Evolutionary conservation across 1,140 invertebrate genomes (phyloP).

Genomic region (Zaprionus davidi): DNA sequence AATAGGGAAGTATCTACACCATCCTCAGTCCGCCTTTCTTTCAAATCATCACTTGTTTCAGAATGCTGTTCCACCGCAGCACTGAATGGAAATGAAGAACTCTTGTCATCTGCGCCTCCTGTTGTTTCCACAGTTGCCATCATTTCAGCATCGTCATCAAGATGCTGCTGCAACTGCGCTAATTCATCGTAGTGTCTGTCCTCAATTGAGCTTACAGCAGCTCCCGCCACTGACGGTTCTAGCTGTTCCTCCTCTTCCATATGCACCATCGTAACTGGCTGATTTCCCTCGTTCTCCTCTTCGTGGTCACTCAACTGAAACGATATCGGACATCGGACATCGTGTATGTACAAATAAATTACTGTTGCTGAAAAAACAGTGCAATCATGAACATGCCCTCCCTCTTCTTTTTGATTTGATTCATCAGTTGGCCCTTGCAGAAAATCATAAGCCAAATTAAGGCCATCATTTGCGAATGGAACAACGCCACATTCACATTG

Average conservation of each 20-base stretch:
- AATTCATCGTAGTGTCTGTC: slow-evolving; percentile 50
- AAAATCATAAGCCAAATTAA: slow-evolving; percentile 63
- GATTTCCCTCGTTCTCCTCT: slow-evolving; percentile 44
- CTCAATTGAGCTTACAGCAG: slow-evolving; percentile 7
- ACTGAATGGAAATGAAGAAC: slow-evolving; percentile 80
- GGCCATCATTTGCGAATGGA: slow-evolving; percentile 77
- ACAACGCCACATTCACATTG: slow-evolving; percentile 79
- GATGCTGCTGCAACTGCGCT: slow-evolving; percentile 33
- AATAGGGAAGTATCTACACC: slow-evolving; percentile 75
- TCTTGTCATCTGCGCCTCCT: slow-evolving; percentile 75
- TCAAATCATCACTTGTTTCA: slow-evolving; percentile 75
- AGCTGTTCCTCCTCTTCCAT: slow-evolving; percentile 35
- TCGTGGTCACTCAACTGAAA: slow-evolving; percentile 69
- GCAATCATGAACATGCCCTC: background rate
- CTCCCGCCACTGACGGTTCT: slow-evolving; percentile 12
- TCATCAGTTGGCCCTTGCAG: slow-evolving; percentile 84
- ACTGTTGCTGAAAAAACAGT: slow-evolving; percentile 1
- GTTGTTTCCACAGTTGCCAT: slow-evolving; percentile 47
- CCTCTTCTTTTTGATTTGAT: slow-evolving; percentile 5
- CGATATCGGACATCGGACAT: no score
- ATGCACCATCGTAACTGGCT: slow-evolving; percentile 30
- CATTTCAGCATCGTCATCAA: slow-evolving; percentile 73
- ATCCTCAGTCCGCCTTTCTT: slow-evolving; percentile 50
- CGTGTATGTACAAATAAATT: background rate
- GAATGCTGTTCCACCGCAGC: slow-evolving; percentile 67